Evolutionary conservation across 2,797 vertebrate genomes (phyloP).

Genomic region (Rhinichthys osculus): DNA sequence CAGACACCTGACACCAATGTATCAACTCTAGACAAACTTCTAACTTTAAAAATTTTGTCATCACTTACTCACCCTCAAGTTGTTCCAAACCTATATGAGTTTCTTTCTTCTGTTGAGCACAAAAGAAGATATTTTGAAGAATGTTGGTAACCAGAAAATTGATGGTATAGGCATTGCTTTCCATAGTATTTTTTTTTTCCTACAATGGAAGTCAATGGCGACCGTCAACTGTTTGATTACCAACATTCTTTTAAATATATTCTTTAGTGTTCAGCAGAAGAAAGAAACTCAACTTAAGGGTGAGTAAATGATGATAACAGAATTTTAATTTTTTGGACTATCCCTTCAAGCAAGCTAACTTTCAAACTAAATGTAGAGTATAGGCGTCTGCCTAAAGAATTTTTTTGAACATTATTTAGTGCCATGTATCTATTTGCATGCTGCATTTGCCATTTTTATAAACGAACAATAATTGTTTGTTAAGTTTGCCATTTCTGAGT

Average conservation of each 20-base stretch:
- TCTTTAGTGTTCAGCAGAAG: too few species aligned
- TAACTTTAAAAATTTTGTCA: background rate
- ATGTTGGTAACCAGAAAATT: too few species aligned
- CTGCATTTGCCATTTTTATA: background rate
- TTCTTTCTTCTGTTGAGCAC: background rate
- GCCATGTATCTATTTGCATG: too few species aligned
- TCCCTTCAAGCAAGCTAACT: background rate
- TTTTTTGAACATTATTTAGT: background rate
- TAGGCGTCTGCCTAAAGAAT: background rate
- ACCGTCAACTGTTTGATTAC: too few species aligned
- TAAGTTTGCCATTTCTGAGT: background rate
- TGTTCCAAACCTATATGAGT: background rate
- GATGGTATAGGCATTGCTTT: too few species aligned
- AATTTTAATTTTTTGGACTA: background rate
- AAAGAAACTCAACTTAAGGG: too few species aligned
- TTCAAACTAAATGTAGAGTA: background rate
- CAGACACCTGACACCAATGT: background rate
- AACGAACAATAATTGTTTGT: background rate
- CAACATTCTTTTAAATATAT: too few species aligned
- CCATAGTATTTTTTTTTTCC: too few species aligned
- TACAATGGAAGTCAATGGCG: too few species aligned
- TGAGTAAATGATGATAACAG: background rate
- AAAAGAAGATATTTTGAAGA: background rate
- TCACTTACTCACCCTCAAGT: too few species aligned
- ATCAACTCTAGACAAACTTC: background rate